Evolutionary conservation across 2,797 vertebrate species (phyloP).

Genomic region (Schizothorax lantsangensis): DNA sequence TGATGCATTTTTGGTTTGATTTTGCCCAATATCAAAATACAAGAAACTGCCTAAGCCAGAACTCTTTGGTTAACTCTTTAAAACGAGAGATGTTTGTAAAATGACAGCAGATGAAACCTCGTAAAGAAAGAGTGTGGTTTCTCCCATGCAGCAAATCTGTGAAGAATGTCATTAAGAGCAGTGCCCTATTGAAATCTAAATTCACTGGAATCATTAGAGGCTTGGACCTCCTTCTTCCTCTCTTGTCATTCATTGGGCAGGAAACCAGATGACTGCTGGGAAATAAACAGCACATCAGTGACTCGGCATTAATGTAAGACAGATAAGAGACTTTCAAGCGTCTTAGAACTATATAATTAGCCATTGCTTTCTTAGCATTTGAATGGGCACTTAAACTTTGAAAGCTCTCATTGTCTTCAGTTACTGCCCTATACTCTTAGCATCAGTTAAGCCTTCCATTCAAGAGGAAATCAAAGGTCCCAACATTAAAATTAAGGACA

Average conservation of each 20-base stretch:
- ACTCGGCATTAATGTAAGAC: conserved; percentile 76
- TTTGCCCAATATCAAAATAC: neutral
- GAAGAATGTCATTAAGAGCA: conserved; percentile 51
- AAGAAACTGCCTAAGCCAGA: neutral
- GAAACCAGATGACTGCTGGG: conserved; percentile 73
- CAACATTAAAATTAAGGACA: conserved; percentile 76
- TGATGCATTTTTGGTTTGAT: neutral
- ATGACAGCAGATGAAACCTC: conserved; percentile 4
- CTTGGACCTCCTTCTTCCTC: conserved; percentile 60
- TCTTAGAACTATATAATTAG: conserved; percentile 83
- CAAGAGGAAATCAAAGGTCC: conserved; percentile 79
- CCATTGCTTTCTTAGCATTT: conserved; percentile 81
- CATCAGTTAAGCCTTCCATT: conserved; percentile 77
- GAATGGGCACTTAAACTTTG: conserved; percentile 81
- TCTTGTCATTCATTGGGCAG: conserved; percentile 66
- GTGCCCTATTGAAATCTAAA: conserved; percentile 56
- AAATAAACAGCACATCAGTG: conserved; percentile 79
- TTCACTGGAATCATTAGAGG: conserved; percentile 57
- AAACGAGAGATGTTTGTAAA: neutral
- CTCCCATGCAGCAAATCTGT: conserved; percentile 21
- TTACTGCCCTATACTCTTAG: conserved; percentile 72
- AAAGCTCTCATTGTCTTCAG: conserved; percentile 84
- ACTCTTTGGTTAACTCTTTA: neutral
- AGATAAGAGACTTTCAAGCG: conserved; percentile 84
- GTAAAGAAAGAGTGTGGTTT: neutral